These are phyloP conservation scores for Oryzias dopingdopingensis DNA, from an alignment of 2,797 vertebrate species.

Conservation along the genomic window DNA sequence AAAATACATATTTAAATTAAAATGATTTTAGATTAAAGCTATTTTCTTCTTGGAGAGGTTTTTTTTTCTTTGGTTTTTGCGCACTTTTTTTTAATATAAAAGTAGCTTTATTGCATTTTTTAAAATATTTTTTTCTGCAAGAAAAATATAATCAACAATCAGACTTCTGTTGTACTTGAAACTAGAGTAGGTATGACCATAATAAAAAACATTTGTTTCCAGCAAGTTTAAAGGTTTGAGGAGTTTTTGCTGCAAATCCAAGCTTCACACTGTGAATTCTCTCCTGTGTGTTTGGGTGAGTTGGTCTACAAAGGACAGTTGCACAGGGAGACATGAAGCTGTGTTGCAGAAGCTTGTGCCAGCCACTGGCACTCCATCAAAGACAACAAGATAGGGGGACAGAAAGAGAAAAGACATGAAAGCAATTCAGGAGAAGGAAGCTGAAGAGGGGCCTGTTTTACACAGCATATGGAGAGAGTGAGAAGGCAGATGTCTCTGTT, in stretches of 20 bases:
- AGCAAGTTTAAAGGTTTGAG: not conserved
- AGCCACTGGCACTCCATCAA: conserved; percentile 67
- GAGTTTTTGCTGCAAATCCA: not conserved
- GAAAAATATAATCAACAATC: too few relatives aligned
- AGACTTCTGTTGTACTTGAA: too few relatives aligned
- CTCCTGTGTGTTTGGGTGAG: conserved; percentile 8
- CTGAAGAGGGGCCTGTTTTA: conserved; percentile 41
- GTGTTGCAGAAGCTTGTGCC: conserved; percentile 42
- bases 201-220: not conserved
- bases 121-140: too few relatives aligned
- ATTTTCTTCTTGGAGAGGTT: too few relatives aligned
- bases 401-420: conserved; percentile 65
- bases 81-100: too few relatives aligned
- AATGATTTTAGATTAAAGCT: too few relatives aligned
- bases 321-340: conserved; percentile 31
- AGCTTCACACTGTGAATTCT: conserved; percentile 16
- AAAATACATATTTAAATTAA: too few relatives aligned
- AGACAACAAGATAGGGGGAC: conserved; percentile 50
- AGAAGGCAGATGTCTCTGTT: conserved; percentile 64
- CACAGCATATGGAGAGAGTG: conserved; percentile 56
- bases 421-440: conserved; percentile 39
- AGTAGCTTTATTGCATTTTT: too few relatives aligned
- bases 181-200: too few relatives aligned
- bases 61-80: too few relatives aligned
- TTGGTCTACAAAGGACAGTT: conserved; percentile 19